Percentiles rank a stretch among this genome's conserved stretches.
Conservation (phyloP, 2,113 vertebrate genomes). For the Micronycteris hirsuta region DNA sequence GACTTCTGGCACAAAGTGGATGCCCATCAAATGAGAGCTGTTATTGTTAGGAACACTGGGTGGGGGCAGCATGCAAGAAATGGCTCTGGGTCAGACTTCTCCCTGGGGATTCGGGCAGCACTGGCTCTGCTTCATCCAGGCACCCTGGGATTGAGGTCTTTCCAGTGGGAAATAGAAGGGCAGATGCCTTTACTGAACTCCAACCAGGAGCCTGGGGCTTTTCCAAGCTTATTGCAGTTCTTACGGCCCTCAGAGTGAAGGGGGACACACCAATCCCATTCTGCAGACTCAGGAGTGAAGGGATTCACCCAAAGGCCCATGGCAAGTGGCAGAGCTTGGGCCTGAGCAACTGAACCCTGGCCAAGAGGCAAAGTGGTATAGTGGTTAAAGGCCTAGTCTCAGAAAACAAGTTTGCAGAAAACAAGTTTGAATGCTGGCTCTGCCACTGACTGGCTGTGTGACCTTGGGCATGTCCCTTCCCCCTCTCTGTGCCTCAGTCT, state of each 20-base stretch:
- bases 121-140: not conserved
- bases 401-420: not conserved
- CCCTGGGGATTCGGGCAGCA: not conserved
- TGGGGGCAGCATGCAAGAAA: not conserved
- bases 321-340: too few species aligned
- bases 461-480: not conserved
- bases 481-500: not conserved
- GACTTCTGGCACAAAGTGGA: not conserved
- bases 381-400: not conserved
- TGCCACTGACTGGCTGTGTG: not conserved
- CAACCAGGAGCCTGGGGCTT: not conserved
- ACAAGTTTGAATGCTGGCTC: not conserved
- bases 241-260: not conserved
- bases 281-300: not conserved
- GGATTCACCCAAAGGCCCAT: not conserved
- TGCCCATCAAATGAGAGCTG: not conserved
- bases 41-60: not conserved
- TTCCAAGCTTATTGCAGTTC: not conserved
- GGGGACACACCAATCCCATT: not conserved
- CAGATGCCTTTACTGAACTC: not conserved
- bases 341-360: not conserved
- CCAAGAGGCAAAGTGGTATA: not conserved
- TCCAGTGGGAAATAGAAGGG: not conserved
- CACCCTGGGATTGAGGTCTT: not conserved
- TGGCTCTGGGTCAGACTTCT: not conserved